Evolutionary conservation across 2,113 vertebrate genomes (phyloP).

Genomic region (Sitta europaea): DNA sequence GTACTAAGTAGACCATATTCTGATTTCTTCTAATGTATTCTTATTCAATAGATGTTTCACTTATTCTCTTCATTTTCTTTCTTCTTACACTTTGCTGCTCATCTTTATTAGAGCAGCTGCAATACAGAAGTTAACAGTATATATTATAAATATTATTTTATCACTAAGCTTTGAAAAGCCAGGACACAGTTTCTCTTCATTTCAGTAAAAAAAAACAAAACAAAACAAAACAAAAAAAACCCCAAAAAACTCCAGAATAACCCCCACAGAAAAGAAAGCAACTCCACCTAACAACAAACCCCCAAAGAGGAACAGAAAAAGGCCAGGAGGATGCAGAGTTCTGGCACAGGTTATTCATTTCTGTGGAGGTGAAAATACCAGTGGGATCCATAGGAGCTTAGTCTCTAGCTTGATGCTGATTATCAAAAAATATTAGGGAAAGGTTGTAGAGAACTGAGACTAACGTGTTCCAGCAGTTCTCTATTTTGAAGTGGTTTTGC

Average conservation of each 20-base stretch:
- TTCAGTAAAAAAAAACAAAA: background rate
- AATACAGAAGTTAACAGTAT: background rate
- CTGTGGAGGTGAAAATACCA: background rate
- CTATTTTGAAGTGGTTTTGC: background rate
- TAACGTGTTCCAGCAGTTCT: background rate
- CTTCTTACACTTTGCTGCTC: background rate
- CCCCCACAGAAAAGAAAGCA: background rate
- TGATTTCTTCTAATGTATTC: background rate
- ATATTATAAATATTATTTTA: background rate
- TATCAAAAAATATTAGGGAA: background rate
- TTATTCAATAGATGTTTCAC: background rate
- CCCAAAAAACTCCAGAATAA: background rate
- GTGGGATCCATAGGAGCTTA: background rate
- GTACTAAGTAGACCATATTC: background rate
- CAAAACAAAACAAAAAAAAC: too few species aligned
- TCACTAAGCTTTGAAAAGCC: background rate
- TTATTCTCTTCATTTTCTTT: background rate
- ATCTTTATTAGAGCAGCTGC: background rate
- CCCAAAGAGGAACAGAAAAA: background rate
- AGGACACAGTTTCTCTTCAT: background rate
- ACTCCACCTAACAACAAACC: background rate
- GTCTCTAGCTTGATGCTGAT: background rate
- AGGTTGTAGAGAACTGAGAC: background rate
- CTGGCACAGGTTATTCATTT: background rate
- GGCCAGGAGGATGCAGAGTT: background rate